These are phyloP conservation scores for Pangasius mekongensis DNA, from an alignment of 2,797 vertebrate species.

Conservation along the genomic window DNA sequence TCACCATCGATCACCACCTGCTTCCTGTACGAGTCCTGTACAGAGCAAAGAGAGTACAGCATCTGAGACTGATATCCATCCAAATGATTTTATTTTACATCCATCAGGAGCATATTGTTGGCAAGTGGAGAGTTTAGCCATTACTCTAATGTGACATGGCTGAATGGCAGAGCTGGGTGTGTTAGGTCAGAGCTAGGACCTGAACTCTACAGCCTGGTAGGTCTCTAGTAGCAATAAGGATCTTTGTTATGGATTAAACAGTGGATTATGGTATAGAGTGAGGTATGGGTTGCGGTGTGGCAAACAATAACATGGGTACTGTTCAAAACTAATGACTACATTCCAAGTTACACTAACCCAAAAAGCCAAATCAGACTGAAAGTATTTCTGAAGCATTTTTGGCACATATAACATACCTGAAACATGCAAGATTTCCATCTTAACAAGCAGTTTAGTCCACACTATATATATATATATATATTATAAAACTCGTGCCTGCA, in stretches of 20 bases:
- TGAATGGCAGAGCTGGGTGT: neutral
- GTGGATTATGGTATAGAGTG: neutral
- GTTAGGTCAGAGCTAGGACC: neutral
- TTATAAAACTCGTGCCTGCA: too few species aligned
- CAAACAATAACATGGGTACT: neutral
- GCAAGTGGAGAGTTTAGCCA: neutral
- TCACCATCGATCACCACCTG: slow-evolving; percentile 87
- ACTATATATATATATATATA: neutral
- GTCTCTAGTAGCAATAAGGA: neutral
- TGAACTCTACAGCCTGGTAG: neutral
- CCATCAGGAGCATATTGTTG: neutral
- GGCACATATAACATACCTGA: too few species aligned
- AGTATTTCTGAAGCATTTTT: too few species aligned
- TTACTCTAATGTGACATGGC: neutral
- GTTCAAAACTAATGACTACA: neutral
- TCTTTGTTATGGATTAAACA: neutral
- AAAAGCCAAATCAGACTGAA: neutral
- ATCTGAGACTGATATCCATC: neutral
- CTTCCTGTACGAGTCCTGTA: slow-evolving; percentile 81
- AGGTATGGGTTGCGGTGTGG: neutral
- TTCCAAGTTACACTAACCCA: neutral
- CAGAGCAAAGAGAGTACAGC: neutral
- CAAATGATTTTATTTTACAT: neutral
- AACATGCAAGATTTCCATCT: neutral
- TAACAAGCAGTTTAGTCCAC: neutral